A percentile compares a stretch with the other conserved stretches of the same genome.
phyloP scores from a whole-genome alignment of 2,113 vertebrate genomes.

The Manacus vitellinus region DNA sequence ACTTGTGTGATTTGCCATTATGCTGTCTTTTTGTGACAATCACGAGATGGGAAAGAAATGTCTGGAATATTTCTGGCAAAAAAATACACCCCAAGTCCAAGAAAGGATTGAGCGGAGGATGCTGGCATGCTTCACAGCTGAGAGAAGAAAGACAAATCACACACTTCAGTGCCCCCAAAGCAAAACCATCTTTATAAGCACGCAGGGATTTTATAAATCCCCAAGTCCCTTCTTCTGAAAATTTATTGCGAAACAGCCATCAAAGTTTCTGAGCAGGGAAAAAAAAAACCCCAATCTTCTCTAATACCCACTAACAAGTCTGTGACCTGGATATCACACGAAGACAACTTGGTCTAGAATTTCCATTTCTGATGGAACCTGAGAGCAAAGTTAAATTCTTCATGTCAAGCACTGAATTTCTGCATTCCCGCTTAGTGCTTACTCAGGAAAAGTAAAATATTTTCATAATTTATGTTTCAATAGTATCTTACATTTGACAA shows the following conservation, averaged over 20 bases:
- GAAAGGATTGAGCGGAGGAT: neutral
- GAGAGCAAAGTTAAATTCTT: neutral
- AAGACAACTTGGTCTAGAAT: neutral
- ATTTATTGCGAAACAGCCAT: neutral
- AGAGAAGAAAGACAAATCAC: neutral
- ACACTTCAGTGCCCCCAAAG: neutral
- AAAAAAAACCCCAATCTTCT: neutral
- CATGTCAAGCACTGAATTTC: neutral
- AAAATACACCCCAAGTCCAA: neutral
- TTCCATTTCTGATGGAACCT: neutral
- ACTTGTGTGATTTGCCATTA: conserved; percentile 61
- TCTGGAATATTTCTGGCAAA: conserved; percentile 27
- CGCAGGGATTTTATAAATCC: conserved; percentile 6
- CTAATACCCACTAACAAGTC: neutral
- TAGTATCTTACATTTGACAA: neutral
- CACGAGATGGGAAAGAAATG: conserved; percentile 4
- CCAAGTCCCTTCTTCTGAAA: neutral
- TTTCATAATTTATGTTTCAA: neutral
- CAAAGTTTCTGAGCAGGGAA: neutral
- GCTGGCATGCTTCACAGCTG: neutral
- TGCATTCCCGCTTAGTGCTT: neutral
- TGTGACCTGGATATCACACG: neutral
- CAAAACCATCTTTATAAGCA: neutral
- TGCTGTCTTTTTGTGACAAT: conserved; percentile 58
- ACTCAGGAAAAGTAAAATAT: neutral